Evolutionary conservation across 2,113 vertebrate species (phyloP).

Genomic region (Zosterops hypoxanthus): DNA sequence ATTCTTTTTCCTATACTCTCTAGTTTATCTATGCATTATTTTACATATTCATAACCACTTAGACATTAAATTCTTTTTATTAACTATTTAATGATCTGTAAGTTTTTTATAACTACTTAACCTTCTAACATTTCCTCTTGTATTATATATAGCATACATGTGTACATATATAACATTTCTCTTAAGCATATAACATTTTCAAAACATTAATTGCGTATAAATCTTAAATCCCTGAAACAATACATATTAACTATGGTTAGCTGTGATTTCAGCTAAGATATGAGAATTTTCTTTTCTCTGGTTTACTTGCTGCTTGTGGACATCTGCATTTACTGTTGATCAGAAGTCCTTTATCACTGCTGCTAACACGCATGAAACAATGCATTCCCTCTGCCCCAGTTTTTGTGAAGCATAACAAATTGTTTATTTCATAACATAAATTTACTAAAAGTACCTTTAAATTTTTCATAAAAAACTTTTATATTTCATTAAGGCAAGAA

Average conservation of each 20-base stretch:
- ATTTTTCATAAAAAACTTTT: not conserved
- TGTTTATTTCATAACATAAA: not conserved
- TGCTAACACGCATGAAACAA: not conserved
- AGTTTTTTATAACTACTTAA: not conserved
- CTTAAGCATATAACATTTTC: not conserved
- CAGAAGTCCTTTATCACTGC: not conserved
- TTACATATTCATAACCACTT: not conserved
- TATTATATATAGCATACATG: not conserved
- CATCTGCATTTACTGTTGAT: not conserved
- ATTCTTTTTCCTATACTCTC: not conserved
- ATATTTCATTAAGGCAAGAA: not conserved
- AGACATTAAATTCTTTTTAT: not conserved
- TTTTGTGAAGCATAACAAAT: not conserved
- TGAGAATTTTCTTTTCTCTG: not conserved
- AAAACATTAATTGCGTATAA: not conserved
- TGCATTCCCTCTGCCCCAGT: fast-evolving
- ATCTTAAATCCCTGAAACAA: not conserved
- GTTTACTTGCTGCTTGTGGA: not conserved
- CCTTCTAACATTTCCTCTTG: not conserved
- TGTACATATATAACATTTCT: not conserved
- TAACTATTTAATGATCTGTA: not conserved
- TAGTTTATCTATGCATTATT: not conserved
- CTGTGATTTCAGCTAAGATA: not conserved
- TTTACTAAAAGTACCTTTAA: not conserved
- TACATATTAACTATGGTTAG: not conserved